A percentile compares a stretch with the other conserved stretches of the same genome.
These are phyloP conservation scores for Leguminivora glycinivorella DNA, from an alignment of 1,140 invertebrate species.

Conservation along the genomic window DNA sequence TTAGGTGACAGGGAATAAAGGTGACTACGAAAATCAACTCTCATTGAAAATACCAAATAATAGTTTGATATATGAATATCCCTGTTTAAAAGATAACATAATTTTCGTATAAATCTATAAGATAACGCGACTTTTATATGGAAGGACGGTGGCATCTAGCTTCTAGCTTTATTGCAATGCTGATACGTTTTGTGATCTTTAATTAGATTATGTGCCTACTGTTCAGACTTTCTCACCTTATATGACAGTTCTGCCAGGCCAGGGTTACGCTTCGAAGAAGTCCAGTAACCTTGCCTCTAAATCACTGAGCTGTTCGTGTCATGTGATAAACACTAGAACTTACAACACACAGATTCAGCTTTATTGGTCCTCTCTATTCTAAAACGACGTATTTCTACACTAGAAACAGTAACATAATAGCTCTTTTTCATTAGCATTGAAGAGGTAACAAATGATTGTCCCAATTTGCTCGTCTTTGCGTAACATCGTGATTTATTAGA, in stretches of 20 bases:
- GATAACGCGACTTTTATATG: no score
- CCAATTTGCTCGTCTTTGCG: constrained; percentile 12
- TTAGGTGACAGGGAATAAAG: no score
- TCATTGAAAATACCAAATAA: no score
- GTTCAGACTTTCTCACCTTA: no score
- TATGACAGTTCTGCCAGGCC: not conserved
- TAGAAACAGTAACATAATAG: not conserved
- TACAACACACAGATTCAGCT: constrained; percentile 5
- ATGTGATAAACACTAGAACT: not conserved
- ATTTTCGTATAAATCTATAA: no score
- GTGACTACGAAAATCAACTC: no score
- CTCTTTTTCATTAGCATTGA: not conserved
- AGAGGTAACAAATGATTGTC: constrained; percentile 19
- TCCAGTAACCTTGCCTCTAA: not conserved
- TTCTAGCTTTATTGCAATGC: no score
- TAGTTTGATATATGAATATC: no score
- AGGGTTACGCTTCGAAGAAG: constrained; percentile 1
- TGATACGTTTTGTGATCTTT: no score
- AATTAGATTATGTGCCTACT: no score
- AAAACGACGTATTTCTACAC: not conserved
- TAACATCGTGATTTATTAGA: constrained; percentile 7
- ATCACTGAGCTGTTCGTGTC: not conserved
- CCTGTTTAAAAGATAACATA: no score
- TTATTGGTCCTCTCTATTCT: constrained; percentile 6
- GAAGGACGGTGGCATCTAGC: no score